Evolutionary conservation across 2,888 invertebrate species (phyloP).

Genomic region (Lithophane leautieri): DNA sequence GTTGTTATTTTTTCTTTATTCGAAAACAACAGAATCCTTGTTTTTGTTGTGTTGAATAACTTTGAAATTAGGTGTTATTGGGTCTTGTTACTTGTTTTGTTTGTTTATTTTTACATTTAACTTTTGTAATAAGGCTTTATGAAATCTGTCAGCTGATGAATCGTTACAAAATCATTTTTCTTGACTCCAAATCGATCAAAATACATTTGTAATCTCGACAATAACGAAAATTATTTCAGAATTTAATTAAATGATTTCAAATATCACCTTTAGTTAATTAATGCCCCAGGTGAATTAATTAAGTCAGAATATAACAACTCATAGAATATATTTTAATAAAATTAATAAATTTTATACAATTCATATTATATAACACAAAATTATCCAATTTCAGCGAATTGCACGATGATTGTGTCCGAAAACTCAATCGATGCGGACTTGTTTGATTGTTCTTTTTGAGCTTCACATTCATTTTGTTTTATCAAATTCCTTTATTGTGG

Average conservation of each 20-base stretch:
- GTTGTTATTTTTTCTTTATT: conserved; percentile 10
- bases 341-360: conserved; percentile 24
- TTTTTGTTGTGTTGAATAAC: background rate
- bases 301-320: background rate
- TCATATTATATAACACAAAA: conserved; percentile 17
- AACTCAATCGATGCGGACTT: background rate
- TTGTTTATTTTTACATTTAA: background rate
- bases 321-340: conserved; percentile 28
- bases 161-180: background rate
- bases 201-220: background rate
- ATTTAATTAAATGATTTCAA: background rate
- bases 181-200: background rate
- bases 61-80: background rate
- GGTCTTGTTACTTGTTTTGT: background rate
- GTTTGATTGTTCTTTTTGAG: conserved; percentile 12
- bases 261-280: background rate
- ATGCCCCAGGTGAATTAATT: background rate
- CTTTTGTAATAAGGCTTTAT: background rate
- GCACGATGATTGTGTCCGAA: background rate
- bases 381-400: background rate
- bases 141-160: no score
- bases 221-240: background rate
- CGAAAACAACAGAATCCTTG: conserved; percentile 1
- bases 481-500: background rate
- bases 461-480: conserved; percentile 21